A percentile compares a stretch with the other conserved stretches of the same genome.
Evolutionary conservation across 2,888 invertebrate genomes (phyloP).

Genomic region (Macropis europaea): DNA sequence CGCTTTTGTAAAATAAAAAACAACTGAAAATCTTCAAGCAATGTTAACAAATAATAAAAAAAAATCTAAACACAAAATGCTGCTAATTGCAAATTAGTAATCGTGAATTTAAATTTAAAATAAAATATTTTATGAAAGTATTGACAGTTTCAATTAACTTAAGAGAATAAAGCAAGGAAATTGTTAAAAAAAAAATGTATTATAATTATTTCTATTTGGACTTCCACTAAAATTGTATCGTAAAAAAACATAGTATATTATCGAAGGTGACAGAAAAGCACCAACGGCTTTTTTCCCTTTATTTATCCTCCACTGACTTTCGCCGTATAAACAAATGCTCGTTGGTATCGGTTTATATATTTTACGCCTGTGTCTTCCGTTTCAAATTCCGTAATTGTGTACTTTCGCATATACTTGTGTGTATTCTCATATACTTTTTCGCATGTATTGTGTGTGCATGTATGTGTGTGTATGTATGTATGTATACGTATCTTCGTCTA

Average conservation of each 20-base stretch:
- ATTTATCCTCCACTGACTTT: conserved; percentile 40
- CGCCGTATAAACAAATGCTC: conserved; percentile 47
- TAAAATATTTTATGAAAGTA: conserved; percentile 13
- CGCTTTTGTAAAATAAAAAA: background rate
- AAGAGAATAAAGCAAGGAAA: background rate
- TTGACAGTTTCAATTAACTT: background rate
- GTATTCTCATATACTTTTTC: conserved; percentile 24
- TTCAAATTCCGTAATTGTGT: conserved; percentile 33
- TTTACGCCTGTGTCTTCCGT: conserved; percentile 33
- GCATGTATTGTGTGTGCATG: conserved; percentile 43
- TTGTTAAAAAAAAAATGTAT: background rate
- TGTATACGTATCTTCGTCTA: conserved; percentile 18
- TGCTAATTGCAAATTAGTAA: background rate
- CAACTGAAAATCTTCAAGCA: background rate
- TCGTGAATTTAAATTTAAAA: conserved; percentile 1
- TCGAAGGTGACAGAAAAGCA: conserved; percentile 40
- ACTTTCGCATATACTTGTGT: conserved; percentile 38
- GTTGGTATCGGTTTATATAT: conserved; percentile 42
- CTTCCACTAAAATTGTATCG: background rate
- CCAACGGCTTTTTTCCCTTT: conserved; percentile 32
- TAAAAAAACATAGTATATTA: conserved; percentile 15
- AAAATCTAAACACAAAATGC: background rate
- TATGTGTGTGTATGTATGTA: conserved; percentile 46
- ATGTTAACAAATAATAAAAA: background rate
- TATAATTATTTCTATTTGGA: background rate